These are phyloP conservation scores for Poecilia latipinna DNA, from an alignment of 2,113 vertebrate species.

Conservation along the genomic window DNA sequence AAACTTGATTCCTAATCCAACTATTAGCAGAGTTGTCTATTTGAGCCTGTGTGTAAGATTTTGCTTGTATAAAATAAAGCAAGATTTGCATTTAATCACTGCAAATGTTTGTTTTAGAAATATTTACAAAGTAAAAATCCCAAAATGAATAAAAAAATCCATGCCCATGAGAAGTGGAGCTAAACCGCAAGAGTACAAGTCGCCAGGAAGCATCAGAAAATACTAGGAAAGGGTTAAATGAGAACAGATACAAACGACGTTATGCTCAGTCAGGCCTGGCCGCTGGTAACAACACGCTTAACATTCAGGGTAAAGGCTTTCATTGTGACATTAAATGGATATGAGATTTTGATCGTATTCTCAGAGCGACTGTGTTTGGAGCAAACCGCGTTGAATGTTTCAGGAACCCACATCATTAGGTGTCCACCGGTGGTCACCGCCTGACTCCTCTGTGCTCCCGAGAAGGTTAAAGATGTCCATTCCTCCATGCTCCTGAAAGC, in stretches of 20 bases:
- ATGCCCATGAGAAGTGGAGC: not conserved
- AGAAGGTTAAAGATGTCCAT: conserved; percentile 87
- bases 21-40: not conserved
- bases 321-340: not conserved
- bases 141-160: not conserved
- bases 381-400: not conserved
- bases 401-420: conserved; percentile 73
- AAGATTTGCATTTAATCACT: not conserved
- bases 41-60: not conserved
- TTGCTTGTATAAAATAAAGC: not conserved
- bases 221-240: not conserved
- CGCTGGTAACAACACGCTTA: not conserved
- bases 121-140: not conserved
- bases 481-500: conserved; percentile 52
- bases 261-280: not conserved
- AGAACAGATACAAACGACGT: not conserved
- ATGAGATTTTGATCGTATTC: not conserved
- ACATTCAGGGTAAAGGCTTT: conserved; percentile 1
- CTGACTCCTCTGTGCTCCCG: conserved; percentile 80
- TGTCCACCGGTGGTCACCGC: conserved; percentile 71
- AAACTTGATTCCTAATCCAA: not conserved
- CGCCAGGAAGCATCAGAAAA: not conserved
- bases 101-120: not conserved
- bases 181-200: not conserved
- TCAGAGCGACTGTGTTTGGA: not conserved